phyloP scores from a whole-genome alignment of 1,140 invertebrate species.

The Pantala flavescens region DNA sequence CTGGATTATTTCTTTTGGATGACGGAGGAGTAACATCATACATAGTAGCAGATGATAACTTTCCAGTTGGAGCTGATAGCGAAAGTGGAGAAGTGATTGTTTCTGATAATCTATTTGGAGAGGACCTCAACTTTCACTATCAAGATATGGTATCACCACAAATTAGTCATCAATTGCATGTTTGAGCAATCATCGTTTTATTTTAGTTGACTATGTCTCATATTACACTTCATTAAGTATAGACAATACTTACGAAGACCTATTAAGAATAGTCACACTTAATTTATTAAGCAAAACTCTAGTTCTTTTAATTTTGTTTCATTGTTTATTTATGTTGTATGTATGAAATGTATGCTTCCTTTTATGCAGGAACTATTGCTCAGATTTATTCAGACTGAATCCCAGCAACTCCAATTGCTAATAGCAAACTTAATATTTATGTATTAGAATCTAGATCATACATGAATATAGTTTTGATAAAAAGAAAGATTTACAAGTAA shows the following conservation, averaged over 20 bases:
- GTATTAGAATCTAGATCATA: not conserved
- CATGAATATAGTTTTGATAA: slow-evolving; percentile 10
- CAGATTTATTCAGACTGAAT: not conserved
- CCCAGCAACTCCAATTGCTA: not conserved
- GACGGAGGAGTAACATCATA: slow-evolving; percentile 33
- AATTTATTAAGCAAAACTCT: too few relatives aligned
- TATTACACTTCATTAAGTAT: too few relatives aligned
- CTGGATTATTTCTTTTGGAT: slow-evolving; percentile 36
- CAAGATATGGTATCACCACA: slow-evolving; percentile 23
- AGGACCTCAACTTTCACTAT: slow-evolving; percentile 45
- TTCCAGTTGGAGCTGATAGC: slow-evolving; percentile 39
- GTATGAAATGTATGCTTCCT: slow-evolving; percentile 1
- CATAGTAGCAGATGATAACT: slow-evolving; percentile 44
- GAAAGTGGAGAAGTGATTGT: slow-evolving; percentile 39
- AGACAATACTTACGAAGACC: too few relatives aligned
- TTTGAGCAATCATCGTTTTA: not conserved
- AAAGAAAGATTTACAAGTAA: not conserved
- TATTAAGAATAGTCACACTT: too few relatives aligned
- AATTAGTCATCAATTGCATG: not conserved
- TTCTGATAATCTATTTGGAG: slow-evolving; percentile 40
- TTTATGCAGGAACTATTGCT: not conserved
- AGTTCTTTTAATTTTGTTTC: not conserved
- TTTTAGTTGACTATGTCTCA: too few relatives aligned
- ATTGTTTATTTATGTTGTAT: not conserved
- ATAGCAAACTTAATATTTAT: not conserved